A percentile compares a stretch with the other conserved stretches of the same genome.
phyloP scores from a whole-genome alignment of 2,113 vertebrate genomes.

The Amblyopsis rosae region DNA sequence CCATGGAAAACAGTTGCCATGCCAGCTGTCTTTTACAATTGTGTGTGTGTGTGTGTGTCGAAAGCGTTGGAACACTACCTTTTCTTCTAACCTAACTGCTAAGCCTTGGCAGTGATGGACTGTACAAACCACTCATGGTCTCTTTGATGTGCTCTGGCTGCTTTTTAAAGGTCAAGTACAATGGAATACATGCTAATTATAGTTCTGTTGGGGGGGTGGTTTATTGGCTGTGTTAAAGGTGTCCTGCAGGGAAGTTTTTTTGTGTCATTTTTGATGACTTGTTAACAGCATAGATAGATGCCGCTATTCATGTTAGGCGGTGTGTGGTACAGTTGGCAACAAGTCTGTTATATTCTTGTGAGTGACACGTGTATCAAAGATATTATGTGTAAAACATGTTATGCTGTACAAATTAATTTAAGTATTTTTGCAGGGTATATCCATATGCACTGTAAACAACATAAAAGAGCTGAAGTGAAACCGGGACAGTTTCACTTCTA shows the following conservation, averaged over 20 bases:
- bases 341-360: background rate
- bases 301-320: too few relatives aligned
- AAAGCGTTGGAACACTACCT: background rate
- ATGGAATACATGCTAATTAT: slow-evolving; percentile 42
- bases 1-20: slow-evolving; percentile 16
- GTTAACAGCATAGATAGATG: slow-evolving; percentile 15
- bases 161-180: slow-evolving; percentile 44
- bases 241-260: background rate
- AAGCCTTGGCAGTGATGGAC: slow-evolving; percentile 20
- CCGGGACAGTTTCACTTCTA: too few relatives aligned
- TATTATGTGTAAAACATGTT: background rate
- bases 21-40: slow-evolving; percentile 42
- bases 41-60: background rate
- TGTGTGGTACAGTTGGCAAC: background rate
- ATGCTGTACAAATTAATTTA: background rate
- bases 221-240: background rate
- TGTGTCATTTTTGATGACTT: slow-evolving; percentile 5
- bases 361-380: background rate
- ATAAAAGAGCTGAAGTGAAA: too few relatives aligned
- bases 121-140: background rate
- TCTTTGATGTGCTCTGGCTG: slow-evolving; percentile 13
- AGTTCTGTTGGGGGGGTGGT: slow-evolving; percentile 11
- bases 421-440: background rate
- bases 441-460: background rate
- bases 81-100: background rate